A percentile compares a stretch with the other conserved stretches of the same genome.
Evolutionary conservation across 2,888 invertebrate species (phyloP).

Genomic region (Harpalus rubripes): DNA sequence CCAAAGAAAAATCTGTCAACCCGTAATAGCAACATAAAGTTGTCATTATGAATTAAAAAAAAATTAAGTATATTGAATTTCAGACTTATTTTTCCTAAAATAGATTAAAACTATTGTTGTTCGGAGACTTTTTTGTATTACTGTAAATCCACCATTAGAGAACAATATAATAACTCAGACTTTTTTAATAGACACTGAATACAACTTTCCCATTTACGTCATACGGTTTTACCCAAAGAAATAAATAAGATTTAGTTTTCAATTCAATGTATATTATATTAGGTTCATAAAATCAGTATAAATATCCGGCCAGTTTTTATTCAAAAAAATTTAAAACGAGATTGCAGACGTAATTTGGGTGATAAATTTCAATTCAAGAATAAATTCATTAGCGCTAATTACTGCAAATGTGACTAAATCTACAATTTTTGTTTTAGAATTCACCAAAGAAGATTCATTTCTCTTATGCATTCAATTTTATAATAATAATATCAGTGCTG

Average conservation of each 20-base stretch:
- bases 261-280: neutral
- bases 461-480: neutral
- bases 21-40: too few relatives aligned
- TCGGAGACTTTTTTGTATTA: too few relatives aligned
- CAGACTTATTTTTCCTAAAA: too few relatives aligned
- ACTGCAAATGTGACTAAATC: neutral
- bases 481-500: neutral
- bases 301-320: neutral
- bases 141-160: too few relatives aligned
- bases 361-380: slow-evolving; percentile 11
- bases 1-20: too few relatives aligned
- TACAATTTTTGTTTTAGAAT: neutral
- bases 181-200: too few relatives aligned
- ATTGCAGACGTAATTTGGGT: neutral
- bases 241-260: neutral
- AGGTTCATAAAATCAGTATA: neutral
- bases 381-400: neutral
- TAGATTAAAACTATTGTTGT: too few relatives aligned
- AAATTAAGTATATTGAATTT: too few relatives aligned
- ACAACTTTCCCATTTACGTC: neutral
- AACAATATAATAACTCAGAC: too few relatives aligned
- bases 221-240: neutral
- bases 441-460: neutral
- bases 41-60: too few relatives aligned
- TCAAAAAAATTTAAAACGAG: neutral